Percentiles rank a stretch among this genome's conserved stretches.
Evolutionary conservation across 1,140 invertebrate genomes (phyloP).

Genomic region (roundworm (Caenorhabditis elegans)): WBcel235 BX284605.5:8144001-8144500

Average conservation of each 20-base stretch:
- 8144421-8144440: conserved; percentile 10
- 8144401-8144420: conserved; percentile 15
- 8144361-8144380: too few relatives aligned
- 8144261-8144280: conserved; percentile 31
- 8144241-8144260: conserved; percentile 41
- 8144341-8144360: too few relatives aligned
- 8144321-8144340: too few relatives aligned
- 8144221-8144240: conserved; percentile 24
- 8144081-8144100: conserved; percentile 36
- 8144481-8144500: conserved; percentile 17
- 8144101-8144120: conserved; percentile 19
- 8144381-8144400: neutral
- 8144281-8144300: conserved; percentile 29
- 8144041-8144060: conserved; percentile 11
- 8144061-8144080: conserved; percentile 33
- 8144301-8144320: neutral
- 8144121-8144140: neutral
- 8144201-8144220: neutral
- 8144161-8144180: conserved; percentile 2
- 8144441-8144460: neutral
- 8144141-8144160: conserved; percentile 1
- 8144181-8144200: neutral
- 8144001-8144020: conserved; percentile 34
- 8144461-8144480: conserved; percentile 12
- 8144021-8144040: conserved; percentile 28